Evolutionary conservation across 2,797 vertebrate genomes (phyloP), one percentile per base, ranked within the genome.

Genomic region (Sphenopsis melanotis): DNA sequence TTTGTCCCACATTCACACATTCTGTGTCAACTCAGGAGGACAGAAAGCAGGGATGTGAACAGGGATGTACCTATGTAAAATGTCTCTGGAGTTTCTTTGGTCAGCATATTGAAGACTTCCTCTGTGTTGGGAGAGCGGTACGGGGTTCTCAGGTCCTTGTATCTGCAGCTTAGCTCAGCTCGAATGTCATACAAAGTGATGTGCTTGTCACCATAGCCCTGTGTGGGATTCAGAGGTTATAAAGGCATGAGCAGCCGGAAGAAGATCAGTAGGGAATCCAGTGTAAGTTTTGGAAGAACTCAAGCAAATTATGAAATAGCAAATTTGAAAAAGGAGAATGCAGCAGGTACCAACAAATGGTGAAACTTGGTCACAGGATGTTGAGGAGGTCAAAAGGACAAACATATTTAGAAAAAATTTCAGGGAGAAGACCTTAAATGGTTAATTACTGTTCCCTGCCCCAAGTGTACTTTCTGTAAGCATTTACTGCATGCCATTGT

Each of bases 201-300:
- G 53, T 99, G 99, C 90, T 99, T 99, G 98, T 99, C 99, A 42
- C 99, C 99, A 0, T 99, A 99, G 87, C 99, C 99, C 99, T 99
- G 96, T 2, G 36, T 13, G 46, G 76, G 77, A 85, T 92, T 81
- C 47, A 69, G 55, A 89, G 68, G 64, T 92, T 88, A 85, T 2
- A 83, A 86, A 77, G 21, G 37, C 59, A 13, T n/a, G 13, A 87
- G 63, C 7, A 56, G 29, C 50, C 66, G 57, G 50, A 30, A 61
- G 19, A 11, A 60, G 19, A 26, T 3, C 50, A 71, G 20, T 1
- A 78, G 27, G 15, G 23, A 81, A 70, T 18, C 4, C 37, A 37
- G 23, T 2, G 1, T 15, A 61, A 91, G 30, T 34, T n/a, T 65
- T 6, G 12, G 50, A 61, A 78, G 41, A 86, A 49, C 24, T 63